These are phyloP conservation scores for Ephestia elutella DNA, from an alignment of 1,140 invertebrate genomes.

Conservation along the genomic window DNA sequence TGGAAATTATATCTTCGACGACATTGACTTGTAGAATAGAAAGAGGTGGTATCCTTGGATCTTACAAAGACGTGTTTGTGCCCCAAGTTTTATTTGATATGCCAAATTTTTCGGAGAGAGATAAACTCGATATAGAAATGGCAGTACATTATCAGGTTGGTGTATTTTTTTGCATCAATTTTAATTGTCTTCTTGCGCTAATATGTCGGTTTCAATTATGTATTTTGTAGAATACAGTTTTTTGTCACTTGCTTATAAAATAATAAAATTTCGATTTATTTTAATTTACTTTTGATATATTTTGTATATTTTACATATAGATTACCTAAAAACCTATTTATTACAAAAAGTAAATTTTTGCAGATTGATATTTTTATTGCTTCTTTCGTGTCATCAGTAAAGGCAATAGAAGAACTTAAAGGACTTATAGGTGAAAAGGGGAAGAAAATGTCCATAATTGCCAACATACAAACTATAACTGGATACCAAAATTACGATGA, in stretches of 20 bases:
- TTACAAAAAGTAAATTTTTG: conserved; percentile 18
- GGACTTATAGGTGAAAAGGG: conserved; percentile 80
- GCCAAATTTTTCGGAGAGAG: conserved; percentile 86
- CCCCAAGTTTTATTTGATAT: conserved; percentile 85
- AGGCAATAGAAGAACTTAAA: conserved; percentile 79
- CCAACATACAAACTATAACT: conserved; percentile 86
- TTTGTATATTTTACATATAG: too few species aligned
- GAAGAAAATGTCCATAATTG: conserved; percentile 82
- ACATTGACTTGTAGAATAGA: conserved; percentile 73
- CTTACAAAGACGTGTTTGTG: conserved; percentile 79
- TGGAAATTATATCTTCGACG: conserved; percentile 77
- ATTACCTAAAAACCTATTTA: too few species aligned
- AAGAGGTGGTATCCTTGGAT: conserved; percentile 66
- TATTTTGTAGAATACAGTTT: too few species aligned
- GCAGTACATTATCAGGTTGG: conserved; percentile 81
- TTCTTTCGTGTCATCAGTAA: conserved; percentile 83
- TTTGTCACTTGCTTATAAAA: too few species aligned
- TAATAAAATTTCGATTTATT: too few species aligned
- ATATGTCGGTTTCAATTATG: not conserved
- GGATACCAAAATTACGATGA: conserved; percentile 84
- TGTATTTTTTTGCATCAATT: conserved; percentile 1
- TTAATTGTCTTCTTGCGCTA: not conserved
- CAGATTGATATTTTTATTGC: conserved; percentile 85
- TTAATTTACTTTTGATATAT: too few species aligned
- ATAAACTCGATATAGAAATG: conserved; percentile 83